Conservation (phyloP, 2,888 invertebrate species). For the Erebia ligea region DNA sequence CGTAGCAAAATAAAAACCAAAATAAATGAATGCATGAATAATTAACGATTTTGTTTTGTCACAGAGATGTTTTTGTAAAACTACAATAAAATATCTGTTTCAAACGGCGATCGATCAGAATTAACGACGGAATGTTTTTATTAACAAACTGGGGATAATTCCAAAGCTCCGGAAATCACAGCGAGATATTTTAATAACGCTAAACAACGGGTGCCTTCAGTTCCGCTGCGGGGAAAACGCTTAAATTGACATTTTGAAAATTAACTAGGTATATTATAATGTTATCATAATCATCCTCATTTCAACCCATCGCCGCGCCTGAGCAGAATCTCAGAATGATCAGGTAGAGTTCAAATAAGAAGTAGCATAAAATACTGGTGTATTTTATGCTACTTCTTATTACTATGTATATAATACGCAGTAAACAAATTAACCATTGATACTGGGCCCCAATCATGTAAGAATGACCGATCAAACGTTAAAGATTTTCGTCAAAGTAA, state of each 20-base stretch:
- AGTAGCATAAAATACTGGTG: too few species aligned
- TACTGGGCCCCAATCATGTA: too few species aligned
- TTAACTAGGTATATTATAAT: background rate
- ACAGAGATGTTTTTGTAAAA: constrained; percentile 18
- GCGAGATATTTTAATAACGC: constrained; percentile 70
- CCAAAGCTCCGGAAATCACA: constrained; percentile 45
- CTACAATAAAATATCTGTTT: constrained; percentile 26
- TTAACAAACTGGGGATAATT: constrained; percentile 39
- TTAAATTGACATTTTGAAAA: constrained; percentile 1
- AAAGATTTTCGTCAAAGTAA: too few species aligned
- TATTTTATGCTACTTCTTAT: too few species aligned
- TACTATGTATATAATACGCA: too few species aligned
- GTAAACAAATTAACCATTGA: too few species aligned
- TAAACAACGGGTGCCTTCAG: constrained; percentile 64
- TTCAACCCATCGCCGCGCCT: too few species aligned
- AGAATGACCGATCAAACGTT: too few species aligned
- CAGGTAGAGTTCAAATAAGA: too few species aligned
- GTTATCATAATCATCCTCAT: too few species aligned
- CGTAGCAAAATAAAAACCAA: background rate
- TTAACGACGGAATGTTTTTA: constrained; percentile 37
- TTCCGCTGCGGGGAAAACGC: constrained; percentile 49
- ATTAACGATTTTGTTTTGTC: constrained; percentile 9
- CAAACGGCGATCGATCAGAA: constrained; percentile 30
- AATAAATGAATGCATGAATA: constrained; percentile 2
- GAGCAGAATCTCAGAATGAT: too few species aligned